phyloP scores from a whole-genome alignment of 2,113 vertebrate genomes.

The Strigops habroptila region DNA sequence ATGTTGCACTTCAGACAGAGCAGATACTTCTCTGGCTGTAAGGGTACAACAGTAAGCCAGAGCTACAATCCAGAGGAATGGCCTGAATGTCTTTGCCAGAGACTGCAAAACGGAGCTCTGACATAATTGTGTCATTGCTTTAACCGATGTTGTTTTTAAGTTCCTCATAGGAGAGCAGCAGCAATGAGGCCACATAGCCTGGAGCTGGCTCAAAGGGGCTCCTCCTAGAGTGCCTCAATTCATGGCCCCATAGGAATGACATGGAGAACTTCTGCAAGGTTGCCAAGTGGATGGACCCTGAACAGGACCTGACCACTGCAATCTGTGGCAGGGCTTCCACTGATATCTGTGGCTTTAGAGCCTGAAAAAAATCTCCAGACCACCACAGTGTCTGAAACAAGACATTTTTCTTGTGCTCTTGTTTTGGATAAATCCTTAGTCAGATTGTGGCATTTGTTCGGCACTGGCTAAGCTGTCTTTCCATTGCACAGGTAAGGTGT shows the following conservation, averaged over 20 bases:
- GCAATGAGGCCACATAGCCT: not conserved
- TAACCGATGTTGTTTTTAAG: not conserved
- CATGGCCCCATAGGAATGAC: not conserved
- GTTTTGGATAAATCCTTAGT: not conserved
- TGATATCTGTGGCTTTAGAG: not conserved
- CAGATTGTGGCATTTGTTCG: not conserved
- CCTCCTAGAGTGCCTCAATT: fast-evolving
- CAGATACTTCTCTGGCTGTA: not conserved
- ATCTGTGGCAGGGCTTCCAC: not conserved
- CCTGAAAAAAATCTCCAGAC: not conserved
- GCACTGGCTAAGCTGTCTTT: not conserved
- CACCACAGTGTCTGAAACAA: not conserved
- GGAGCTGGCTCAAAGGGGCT: not conserved
- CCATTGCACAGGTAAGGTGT: not conserved
- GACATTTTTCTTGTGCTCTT: not conserved
- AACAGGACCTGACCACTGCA: not conserved
- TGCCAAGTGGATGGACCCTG: not conserved
- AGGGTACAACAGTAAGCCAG: not conserved
- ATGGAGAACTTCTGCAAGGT: not conserved
- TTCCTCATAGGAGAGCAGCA: not conserved
- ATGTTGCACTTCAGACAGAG: not conserved
- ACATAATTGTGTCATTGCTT: not conserved
- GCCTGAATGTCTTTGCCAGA: not conserved
- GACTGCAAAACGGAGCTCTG: not conserved
- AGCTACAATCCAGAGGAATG: not conserved